Evolutionary conservation across 2,113 vertebrate species (phyloP).

Genomic region (Notechis scutatus): DNA sequence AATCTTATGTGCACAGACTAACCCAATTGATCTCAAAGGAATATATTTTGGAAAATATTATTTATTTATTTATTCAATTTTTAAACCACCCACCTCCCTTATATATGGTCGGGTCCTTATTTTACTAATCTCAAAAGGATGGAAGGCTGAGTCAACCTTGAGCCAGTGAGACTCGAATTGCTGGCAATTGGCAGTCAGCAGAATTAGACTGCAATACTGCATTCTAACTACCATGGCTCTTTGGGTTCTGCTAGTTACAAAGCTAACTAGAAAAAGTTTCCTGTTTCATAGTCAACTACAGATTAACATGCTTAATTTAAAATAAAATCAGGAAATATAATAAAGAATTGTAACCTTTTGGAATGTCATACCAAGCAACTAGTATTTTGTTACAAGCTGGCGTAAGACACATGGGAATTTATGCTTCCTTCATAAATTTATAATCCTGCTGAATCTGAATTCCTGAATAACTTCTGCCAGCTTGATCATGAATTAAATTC

Average conservation of each 20-base stretch:
- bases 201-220: no score
- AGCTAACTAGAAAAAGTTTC: background rate
- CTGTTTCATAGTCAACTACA: background rate
- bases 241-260: background rate
- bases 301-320: conserved; percentile 5
- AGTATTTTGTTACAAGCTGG: rapidly evolving
- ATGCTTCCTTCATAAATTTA: background rate
- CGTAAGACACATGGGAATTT: background rate
- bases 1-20: background rate
- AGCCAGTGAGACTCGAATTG: no score
- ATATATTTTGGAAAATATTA: background rate
- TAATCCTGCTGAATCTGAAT: background rate
- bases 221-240: no score
- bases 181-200: no score
- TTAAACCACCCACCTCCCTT: no score
- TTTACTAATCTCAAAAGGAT: no score
- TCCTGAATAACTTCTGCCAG: background rate
- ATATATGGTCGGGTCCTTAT: background rate
- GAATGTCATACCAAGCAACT: background rate
- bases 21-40: background rate
- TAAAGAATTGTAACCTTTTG: background rate
- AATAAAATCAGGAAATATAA: background rate
- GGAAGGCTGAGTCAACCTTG: no score
- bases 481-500: background rate
- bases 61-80: no score